phyloP scores from a whole-genome alignment of 2,113 vertebrate species.

The Physeter macrocephalus region DNA sequence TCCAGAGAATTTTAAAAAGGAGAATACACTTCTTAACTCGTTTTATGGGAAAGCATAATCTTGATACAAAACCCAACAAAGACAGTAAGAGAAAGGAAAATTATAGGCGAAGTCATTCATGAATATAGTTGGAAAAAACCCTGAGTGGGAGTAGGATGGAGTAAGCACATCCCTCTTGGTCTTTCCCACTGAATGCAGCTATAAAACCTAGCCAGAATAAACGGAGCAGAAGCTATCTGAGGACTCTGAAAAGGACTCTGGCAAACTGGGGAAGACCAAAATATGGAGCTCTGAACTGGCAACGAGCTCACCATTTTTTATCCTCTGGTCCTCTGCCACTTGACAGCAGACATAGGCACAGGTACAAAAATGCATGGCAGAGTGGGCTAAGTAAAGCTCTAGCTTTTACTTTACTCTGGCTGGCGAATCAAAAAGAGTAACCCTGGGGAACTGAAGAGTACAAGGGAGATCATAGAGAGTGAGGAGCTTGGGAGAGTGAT shows the following conservation, averaged over 20 bases:
- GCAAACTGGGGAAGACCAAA: not conserved
- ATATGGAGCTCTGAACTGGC: not conserved
- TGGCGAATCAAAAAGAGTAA: not conserved
- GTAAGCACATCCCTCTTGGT: not conserved
- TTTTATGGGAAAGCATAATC: not conserved
- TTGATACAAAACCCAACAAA: not conserved
- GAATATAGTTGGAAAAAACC: not conserved
- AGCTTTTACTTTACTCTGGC: not conserved
- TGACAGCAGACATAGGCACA: not conserved
- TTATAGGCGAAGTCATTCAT: not conserved
- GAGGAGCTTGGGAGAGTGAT: not conserved
- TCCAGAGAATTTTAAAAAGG: not conserved
- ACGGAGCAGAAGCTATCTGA: not conserved
- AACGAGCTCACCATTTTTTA: not conserved
- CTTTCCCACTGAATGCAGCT: not conserved
- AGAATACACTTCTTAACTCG: not conserved
- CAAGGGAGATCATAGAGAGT: not conserved
- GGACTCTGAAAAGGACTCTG: not conserved
- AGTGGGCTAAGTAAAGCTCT: not conserved
- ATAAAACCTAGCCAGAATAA: not conserved
- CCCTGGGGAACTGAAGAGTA: not conserved
- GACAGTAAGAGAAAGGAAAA: not conserved
- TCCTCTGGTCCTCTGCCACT: not conserved
- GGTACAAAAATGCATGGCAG: not conserved
- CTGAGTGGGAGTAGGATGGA: not conserved